These are phyloP conservation scores for Hydractinia symbiolongicarpus DNA, from an alignment of 30 jellyfish, hydroid and myxozoan species.

Conservation along the genomic window DNA sequence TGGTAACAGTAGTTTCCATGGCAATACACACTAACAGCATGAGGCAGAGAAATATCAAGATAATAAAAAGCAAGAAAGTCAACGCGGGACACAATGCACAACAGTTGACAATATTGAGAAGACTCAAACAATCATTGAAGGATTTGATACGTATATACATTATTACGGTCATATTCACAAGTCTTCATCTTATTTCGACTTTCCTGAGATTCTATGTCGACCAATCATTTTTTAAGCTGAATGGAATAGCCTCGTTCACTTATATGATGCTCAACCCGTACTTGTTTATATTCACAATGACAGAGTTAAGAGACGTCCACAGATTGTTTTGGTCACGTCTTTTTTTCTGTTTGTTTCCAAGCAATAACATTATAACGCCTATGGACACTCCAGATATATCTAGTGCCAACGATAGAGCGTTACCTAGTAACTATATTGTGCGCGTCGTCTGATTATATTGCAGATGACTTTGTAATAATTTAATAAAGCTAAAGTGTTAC, in stretches of 20 bases:
- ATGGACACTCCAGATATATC: too few species aligned
- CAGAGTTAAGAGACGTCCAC: not conserved
- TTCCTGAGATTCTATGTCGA: not conserved
- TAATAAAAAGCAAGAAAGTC: not conserved
- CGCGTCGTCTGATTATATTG: too few species aligned
- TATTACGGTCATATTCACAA: not conserved
- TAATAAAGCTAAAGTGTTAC: too few species aligned
- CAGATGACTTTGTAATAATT: too few species aligned
- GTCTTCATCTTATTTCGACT: not conserved
- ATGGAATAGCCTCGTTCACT: not conserved
- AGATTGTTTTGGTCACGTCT: not conserved
- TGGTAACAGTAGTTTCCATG: not conserved
- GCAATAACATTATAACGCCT: too few species aligned
- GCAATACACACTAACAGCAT: not conserved
- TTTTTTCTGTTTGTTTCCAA: too few species aligned
- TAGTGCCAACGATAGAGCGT: too few species aligned
- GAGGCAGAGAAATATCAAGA: not conserved
- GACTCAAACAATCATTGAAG: not conserved
- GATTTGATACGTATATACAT: not conserved
- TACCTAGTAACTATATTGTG: too few species aligned
- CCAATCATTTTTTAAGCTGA: not conserved
- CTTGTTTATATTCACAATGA: not conserved
- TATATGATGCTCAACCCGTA: not conserved
- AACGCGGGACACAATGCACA: not conserved
- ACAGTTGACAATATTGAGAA: not conserved